Evolutionary conservation across 2,888 invertebrate species (phyloP).

Genomic region (Lepetodrilus schrolli): DNA sequence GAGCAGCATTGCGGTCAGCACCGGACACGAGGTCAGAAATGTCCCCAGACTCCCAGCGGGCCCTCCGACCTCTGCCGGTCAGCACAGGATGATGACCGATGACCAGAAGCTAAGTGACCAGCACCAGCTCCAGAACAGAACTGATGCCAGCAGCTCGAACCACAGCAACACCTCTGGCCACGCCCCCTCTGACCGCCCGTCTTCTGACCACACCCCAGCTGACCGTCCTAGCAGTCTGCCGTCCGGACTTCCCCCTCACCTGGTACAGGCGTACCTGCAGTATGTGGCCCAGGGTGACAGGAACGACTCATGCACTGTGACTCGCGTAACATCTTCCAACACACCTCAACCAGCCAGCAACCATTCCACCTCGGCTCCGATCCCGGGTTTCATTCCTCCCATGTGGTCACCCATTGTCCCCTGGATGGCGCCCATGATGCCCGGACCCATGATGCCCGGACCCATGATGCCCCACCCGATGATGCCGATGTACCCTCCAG

Average conservation of each 20-base stretch:
- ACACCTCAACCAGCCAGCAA: background rate
- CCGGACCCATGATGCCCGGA: background rate
- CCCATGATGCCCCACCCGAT: background rate
- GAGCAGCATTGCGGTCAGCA: background rate
- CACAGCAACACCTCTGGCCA: background rate
- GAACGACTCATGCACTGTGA: no score
- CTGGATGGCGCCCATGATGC: background rate
- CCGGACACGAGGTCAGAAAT: background rate
- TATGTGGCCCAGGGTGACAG: background rate
- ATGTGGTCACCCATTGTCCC: background rate
- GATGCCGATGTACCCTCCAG: background rate
- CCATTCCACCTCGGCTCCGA: background rate
- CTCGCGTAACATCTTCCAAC: no score
- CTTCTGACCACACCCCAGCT: background rate
- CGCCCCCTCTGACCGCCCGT: background rate
- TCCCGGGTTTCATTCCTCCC: background rate
- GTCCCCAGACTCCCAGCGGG: background rate
- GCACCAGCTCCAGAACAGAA: background rate
- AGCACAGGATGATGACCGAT: slow-evolving; percentile 17
- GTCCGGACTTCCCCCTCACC: slow-evolving; percentile 19
- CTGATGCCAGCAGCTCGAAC: background rate
- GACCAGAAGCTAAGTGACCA: slow-evolving; percentile 13
- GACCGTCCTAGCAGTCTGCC: background rate
- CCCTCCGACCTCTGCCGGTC: background rate
- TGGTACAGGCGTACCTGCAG: slow-evolving; percentile 22